phyloP scores from a whole-genome alignment of 2,888 invertebrate genomes.

The Carpatolechia fugitivella region DNA sequence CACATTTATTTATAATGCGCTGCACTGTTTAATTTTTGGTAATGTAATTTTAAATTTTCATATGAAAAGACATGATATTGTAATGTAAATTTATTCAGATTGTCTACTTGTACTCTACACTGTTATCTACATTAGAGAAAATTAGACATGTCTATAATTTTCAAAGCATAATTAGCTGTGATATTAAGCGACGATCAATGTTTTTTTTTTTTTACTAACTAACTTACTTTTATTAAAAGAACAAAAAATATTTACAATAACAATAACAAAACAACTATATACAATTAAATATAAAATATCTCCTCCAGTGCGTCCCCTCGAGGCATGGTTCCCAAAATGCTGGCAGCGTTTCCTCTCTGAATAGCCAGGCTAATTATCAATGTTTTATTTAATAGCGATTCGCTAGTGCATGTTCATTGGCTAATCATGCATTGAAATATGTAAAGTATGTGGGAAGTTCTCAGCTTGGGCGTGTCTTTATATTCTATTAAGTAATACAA shows the following conservation, averaged over 20 bases:
- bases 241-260: too few relatives aligned
- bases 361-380: too few relatives aligned
- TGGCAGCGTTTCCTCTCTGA: too few relatives aligned
- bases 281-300: too few relatives aligned
- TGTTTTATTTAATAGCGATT: conserved; percentile 77
- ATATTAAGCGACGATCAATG: conserved; percentile 77
- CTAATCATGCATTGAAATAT: conserved; percentile 80
- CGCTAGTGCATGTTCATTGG: conserved; percentile 79
- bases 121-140: conserved; percentile 79
- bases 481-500: conserved; percentile 76
- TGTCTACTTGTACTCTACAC: conserved; percentile 79
- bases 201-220: too few relatives aligned
- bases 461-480: conserved; percentile 78
- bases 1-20: conserved; percentile 81
- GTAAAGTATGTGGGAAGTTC: conserved; percentile 71
- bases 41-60: conserved; percentile 77
- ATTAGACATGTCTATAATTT: conserved; percentile 79
- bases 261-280: too few relatives aligned
- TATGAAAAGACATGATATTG: conserved; percentile 80
- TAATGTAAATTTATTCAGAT: conserved; percentile 79
- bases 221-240: too few relatives aligned
- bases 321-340: too few relatives aligned
- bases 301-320: too few relatives aligned
- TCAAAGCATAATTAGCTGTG: conserved; percentile 80
- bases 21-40: conserved; percentile 80